Conservation (phyloP, 2,888 invertebrate genomes). For the Tubulanus polymorphus region DNA sequence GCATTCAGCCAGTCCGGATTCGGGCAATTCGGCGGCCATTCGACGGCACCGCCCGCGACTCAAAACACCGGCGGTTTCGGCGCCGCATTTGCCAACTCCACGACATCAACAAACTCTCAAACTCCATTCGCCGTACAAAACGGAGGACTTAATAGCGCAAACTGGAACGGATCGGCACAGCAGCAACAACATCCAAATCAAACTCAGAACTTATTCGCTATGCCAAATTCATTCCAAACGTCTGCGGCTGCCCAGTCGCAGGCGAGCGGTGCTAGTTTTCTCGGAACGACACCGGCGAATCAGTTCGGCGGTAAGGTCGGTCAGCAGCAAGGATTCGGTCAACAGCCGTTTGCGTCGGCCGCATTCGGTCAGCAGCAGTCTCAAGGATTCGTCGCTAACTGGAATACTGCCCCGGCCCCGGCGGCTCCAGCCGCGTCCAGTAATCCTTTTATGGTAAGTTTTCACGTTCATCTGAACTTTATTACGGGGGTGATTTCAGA, state of each 20-base stretch:
- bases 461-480: too few relatives aligned
- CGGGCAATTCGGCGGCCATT: background rate
- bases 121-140: background rate
- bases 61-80: background rate
- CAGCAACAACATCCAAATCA: background rate
- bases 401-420: too few relatives aligned
- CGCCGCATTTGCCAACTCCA: background rate
- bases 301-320: background rate
- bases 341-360: conserved; percentile 1
- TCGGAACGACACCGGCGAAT: background rate
- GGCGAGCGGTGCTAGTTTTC: too few relatives aligned
- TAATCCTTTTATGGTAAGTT: conserved; percentile 2
- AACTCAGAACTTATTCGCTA: too few relatives aligned
- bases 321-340: background rate
- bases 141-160: background rate
- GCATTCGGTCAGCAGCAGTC: too few relatives aligned
- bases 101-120: background rate
- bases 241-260: too few relatives aligned
- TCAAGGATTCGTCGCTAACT: too few relatives aligned
- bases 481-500: too few relatives aligned
- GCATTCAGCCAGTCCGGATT: too few relatives aligned
- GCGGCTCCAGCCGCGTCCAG: background rate
- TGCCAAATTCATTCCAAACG: too few relatives aligned
- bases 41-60: background rate
- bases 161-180: background rate